These are phyloP conservation scores for Aptenodytes patagonicus DNA, from an alignment of 2,113 vertebrate species.

Conservation along the genomic window DNA sequence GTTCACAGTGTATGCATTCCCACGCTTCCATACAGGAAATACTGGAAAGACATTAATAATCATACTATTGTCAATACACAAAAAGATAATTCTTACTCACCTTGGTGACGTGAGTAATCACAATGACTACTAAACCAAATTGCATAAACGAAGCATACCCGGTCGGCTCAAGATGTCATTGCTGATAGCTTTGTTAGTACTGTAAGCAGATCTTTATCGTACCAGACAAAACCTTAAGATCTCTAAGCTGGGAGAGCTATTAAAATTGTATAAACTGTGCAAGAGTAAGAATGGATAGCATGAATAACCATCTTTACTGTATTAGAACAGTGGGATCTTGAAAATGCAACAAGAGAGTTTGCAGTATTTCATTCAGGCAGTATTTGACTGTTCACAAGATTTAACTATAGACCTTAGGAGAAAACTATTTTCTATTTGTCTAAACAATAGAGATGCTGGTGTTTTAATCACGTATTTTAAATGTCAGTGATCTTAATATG, in stretches of 20 bases:
- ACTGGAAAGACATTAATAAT: background rate
- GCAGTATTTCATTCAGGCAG: background rate
- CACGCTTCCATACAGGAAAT: background rate
- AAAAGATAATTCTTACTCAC: background rate
- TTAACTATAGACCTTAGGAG: background rate
- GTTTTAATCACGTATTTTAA: background rate
- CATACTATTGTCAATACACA: background rate
- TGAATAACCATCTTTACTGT: background rate
- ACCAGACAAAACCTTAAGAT: background rate
- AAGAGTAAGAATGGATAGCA: background rate
- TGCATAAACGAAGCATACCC: background rate
- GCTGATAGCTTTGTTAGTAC: background rate
- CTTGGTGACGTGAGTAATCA: background rate
- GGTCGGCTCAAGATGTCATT: background rate
- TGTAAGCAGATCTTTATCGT: background rate
- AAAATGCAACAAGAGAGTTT: background rate
- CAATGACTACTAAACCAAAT: background rate
- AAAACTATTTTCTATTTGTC: background rate
- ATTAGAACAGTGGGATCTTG: background rate
- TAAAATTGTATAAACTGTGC: background rate
- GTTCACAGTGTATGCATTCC: background rate
- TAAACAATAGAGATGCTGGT: background rate
- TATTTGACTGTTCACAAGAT: background rate
- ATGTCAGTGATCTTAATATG: background rate
- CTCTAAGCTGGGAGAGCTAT: background rate